These are phyloP conservation scores for Phyllotreta cruciferae DNA, from an alignment of 2,888 invertebrate genomes.

Conservation along the genomic window DNA sequence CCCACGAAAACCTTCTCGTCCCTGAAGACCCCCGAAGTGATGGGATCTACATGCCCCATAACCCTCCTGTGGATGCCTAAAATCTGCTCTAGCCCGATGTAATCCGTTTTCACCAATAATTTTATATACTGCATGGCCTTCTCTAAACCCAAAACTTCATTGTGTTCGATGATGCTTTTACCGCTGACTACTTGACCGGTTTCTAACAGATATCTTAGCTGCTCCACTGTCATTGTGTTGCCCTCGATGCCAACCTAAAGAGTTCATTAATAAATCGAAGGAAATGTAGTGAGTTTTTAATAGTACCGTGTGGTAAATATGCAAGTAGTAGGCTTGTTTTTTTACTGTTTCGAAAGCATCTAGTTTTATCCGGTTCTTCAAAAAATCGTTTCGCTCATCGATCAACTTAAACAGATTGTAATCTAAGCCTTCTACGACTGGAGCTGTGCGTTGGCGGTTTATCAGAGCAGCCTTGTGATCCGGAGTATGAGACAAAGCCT, in stretches of 20 bases:
- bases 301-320: slow-evolving; percentile 89
- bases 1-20: slow-evolving; percentile 94
- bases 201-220: slow-evolving; percentile 91
- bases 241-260: slow-evolving; percentile 86
- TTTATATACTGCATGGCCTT: slow-evolving; percentile 93
- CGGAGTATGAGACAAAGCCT: slow-evolving; percentile 83
- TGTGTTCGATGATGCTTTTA: slow-evolving; percentile 95
- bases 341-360: slow-evolving; percentile 85
- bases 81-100: slow-evolving; percentile 84
- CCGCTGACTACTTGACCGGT: slow-evolving; percentile 86
- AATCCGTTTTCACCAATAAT: slow-evolving; percentile 77
- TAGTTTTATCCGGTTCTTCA: slow-evolving; percentile 79
- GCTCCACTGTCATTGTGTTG: slow-evolving; percentile 93
- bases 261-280: neutral
- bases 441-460: slow-evolving; percentile 85
- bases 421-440: slow-evolving; percentile 90
- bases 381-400: slow-evolving; percentile 82
- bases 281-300: slow-evolving; percentile 1
- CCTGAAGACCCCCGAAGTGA: slow-evolving; percentile 88
- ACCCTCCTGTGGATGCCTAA: slow-evolving; percentile 92
- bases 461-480: slow-evolving; percentile 79
- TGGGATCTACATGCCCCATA: slow-evolving; percentile 92
- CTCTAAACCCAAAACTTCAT: slow-evolving; percentile 94
- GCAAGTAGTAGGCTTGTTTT: slow-evolving; percentile 93
- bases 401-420: slow-evolving; percentile 77